A percentile compares a stretch with the other conserved stretches of the same genome.
These are phyloP conservation scores for Toxotes lorentzi DNA, from an alignment of 2,797 vertebrate species.

Conservation along the genomic window DNA sequence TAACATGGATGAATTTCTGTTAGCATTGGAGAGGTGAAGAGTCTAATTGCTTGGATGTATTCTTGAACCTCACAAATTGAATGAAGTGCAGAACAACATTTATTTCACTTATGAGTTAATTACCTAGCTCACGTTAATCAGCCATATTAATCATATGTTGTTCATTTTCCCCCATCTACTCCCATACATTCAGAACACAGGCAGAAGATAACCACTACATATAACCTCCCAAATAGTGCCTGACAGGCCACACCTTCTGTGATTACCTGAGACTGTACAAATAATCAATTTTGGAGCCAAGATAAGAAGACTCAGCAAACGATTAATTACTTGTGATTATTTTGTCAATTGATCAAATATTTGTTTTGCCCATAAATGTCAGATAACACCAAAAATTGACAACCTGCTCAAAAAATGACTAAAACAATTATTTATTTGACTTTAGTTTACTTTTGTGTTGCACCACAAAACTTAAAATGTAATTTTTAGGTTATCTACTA, in stretches of 20 bases:
- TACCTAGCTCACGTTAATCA: constrained; percentile 1
- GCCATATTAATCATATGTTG: background rate
- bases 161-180: background rate
- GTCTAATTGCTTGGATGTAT: background rate
- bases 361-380: too few species aligned
- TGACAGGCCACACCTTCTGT: background rate
- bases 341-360: too few species aligned
- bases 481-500: background rate
- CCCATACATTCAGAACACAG: background rate
- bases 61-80: constrained; percentile 18
- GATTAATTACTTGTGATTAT: too few species aligned
- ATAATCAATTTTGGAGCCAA: background rate
- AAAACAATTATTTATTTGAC: too few species aligned
- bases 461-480: background rate
- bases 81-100: constrained; percentile 4
- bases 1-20: background rate
- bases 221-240: background rate
- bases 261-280: background rate
- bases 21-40: background rate
- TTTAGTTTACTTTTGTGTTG: background rate
- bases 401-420: too few species aligned
- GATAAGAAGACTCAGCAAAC: background rate
- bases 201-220: background rate
- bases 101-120: constrained; percentile 2
- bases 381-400: too few species aligned